Evolutionary conservation across 2,888 invertebrate genomes (phyloP), one percentile per base, ranked within the genome.

Genomic region (Acleris emargana): DNA sequence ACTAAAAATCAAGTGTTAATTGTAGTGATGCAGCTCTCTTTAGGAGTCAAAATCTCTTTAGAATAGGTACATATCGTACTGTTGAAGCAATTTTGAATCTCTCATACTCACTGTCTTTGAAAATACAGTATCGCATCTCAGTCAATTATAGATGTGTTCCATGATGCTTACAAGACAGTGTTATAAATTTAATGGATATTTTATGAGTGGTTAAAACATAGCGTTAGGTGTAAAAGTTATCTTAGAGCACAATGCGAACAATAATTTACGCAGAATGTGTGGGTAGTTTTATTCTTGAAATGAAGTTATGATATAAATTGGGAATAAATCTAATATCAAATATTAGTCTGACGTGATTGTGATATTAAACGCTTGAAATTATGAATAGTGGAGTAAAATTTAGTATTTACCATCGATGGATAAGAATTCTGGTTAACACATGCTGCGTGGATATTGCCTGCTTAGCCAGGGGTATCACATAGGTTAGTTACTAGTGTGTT

Each of bases 331-430:
- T 64, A 60, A 64, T 60, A 32, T 59, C 9, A 43, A 64, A 64
- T 64, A 32, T 64, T 64, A 64, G 54, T 51, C 28, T 64, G 59
- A 42, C 18, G 42, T 17, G 20, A 43, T 49, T 59, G 64, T 64
- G 64, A 64, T 64, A 60, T 50, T 22, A 25, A 43, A 50, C 50
- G 59, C 50, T 64, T 55, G 59, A 25, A 59, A 54, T 54, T 54
- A 32, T 22, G 22, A 51, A 28, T 43, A 43, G 22, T 16, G 25
- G 42, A 17, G 49, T 47, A 11, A 38, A 62, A 28, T 17, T 7
- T 50, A 51, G 51, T 57, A 22, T 57, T 62, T 50, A 57, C 43
- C 42, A 20, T 38, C 17, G 28, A 11, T 43, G 43, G 28, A 18
- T 18, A 50, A 5, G 11, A 42, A 20, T n/a, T 18, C 17, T 49